Base-by-base conservation (phyloP, 2,113 vertebrate genomes). In the Ptilorrhoa leucosticta region DNA sequence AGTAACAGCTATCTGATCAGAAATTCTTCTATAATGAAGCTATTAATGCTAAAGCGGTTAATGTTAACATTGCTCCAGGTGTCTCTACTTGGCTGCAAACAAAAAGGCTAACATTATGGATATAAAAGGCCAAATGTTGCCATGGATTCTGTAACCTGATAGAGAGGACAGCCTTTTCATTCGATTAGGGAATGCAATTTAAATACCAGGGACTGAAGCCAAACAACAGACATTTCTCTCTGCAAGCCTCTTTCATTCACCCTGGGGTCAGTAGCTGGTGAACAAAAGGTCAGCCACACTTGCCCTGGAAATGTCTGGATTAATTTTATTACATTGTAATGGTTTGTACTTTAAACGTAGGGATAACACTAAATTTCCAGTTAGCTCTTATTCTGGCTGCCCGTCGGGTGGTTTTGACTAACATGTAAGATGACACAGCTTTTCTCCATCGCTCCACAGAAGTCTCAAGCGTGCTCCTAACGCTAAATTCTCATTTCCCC, bases 101-200 rank as follows among this genome's bases (percentile, higher is more conserved):
- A 98, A 98, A 98, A 98, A 98, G 98, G 97, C 98, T 98, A 98
- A 98, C 98, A 98, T 98, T 98, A 98, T 98, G 97, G 96, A 97
- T 97, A 98, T 97, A 98, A 98, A 98, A 98, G 98, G 98, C 98
- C 98, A 98, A 98, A 98, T 98, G 98, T 98, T 98, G 98, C 98
- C 98, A 98, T 98, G 98, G 98, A 98, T 98, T 98, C 98, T 98
- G 98, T 98, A 98, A 98, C 98, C 98, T 98, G 98, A 98, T 98
- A 98, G 97, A 98, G 98, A 98, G 95, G 98, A 98, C 98, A 98
- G 98, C 97, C 97, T 98, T 98, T 98, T 98, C 97, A 98, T 98
- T 98, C 98, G 98, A 98, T 98, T 98, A 98, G 98, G 98, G 98
- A 98, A 98, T 97, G 98, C 97, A 97, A 98, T 98, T 98, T 98